These are phyloP conservation scores for Chionodraco myersi DNA, from an alignment of 2,113 vertebrate species.

Conservation along the genomic window DNA sequence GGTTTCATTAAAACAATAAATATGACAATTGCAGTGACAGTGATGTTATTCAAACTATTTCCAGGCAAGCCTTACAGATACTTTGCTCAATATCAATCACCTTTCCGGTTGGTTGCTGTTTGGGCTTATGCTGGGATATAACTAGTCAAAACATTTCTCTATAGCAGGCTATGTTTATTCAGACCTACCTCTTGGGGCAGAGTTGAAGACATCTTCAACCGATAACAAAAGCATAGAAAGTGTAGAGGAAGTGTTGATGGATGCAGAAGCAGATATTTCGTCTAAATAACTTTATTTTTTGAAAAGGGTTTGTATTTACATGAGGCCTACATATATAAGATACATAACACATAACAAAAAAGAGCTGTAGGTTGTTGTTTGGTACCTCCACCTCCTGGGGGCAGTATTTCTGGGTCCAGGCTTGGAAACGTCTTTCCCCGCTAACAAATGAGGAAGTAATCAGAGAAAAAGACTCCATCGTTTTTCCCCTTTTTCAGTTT, in stretches of 20 bases:
- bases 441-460: neutral
- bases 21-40: neutral
- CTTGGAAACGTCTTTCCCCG: neutral
- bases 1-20: neutral
- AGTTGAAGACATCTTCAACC: slow-evolving; percentile 1
- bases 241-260: neutral
- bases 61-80: neutral
- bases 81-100: neutral
- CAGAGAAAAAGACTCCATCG: neutral
- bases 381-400: slow-evolving; percentile 8
- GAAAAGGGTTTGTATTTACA: too few species aligned
- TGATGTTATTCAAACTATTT: neutral
- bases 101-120: too few species aligned
- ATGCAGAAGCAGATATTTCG: neutral
- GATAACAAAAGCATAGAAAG: neutral
- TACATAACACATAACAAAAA: neutral
- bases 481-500: neutral
- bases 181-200: neutral
- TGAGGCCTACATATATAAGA: neutral
- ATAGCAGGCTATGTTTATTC: neutral
- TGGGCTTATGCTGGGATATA: too few species aligned
- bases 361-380: neutral
- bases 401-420: neutral
- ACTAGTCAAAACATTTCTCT: neutral
- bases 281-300: neutral